Percentiles rank a stretch among this genome's conserved stretches.
Conservation (phyloP, 2,113 vertebrate genomes). For the Ciconia stormi region DNA sequence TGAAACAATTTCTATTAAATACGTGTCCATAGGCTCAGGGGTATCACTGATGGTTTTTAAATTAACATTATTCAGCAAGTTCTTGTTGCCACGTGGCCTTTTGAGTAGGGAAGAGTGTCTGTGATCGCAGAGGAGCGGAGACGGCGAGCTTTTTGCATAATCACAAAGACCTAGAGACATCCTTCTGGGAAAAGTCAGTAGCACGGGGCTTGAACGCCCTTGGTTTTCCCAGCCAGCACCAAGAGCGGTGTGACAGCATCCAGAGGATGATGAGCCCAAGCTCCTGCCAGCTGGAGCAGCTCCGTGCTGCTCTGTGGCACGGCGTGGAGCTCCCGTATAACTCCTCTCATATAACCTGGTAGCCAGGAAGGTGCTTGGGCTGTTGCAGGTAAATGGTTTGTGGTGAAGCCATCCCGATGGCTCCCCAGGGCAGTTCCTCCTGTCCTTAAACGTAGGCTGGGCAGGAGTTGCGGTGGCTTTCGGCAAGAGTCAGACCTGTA, state of each 20-base stretch:
- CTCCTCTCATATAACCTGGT: accelerated
- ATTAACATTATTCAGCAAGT: no score
- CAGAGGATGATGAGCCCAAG: neutral
- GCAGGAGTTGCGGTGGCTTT: neutral
- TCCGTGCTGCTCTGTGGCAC: neutral
- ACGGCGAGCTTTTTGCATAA: accelerated
- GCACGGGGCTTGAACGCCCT: neutral
- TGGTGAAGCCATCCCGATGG: neutral
- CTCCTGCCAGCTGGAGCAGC: neutral
- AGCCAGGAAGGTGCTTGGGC: neutral
- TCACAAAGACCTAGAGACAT: neutral
- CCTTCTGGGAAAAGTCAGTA: neutral
- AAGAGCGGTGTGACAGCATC: accelerated
- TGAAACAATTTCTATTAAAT: neutral
- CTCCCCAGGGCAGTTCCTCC: neutral
- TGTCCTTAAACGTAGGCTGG: neutral
- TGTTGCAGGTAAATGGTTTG: neutral
- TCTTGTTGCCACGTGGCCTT: neutral
- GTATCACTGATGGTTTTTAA: neutral
- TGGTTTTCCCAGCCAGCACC: neutral
- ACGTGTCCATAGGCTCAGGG: accelerated
- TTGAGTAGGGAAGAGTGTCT: neutral
- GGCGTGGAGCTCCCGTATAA: accelerated
- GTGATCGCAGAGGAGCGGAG: neutral
- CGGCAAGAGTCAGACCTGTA: accelerated